These are phyloP conservation scores for Matsumurasca onukii DNA, from an alignment of 1,140 invertebrate species.

Conservation along the genomic window DNA sequence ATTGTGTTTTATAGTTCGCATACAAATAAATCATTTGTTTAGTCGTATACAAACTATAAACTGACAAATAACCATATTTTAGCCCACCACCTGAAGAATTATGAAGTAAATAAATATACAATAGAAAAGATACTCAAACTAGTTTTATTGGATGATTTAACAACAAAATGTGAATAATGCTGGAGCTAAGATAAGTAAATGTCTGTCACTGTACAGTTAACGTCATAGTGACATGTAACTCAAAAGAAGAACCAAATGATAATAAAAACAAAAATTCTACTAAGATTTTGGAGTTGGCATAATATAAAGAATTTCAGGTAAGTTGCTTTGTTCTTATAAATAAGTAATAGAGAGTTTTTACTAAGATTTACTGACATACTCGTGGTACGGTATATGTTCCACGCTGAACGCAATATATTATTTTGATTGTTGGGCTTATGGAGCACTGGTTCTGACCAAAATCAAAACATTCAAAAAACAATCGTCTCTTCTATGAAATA, in stretches of 20 bases:
- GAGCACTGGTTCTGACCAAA: too few species aligned
- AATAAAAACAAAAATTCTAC: background rate
- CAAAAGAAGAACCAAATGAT: too few species aligned
- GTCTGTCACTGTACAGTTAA: too few species aligned
- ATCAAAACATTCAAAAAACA: too few species aligned
- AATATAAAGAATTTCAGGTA: background rate
- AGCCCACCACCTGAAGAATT: slow-evolving; percentile 18
- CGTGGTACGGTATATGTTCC: too few species aligned
- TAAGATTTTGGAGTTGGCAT: background rate
- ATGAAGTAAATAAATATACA: slow-evolving; percentile 20
- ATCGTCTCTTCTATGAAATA: too few species aligned
- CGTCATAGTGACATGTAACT: too few species aligned
- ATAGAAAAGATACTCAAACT: background rate
- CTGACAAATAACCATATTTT: slow-evolving; percentile 13
- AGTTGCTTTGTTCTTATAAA: background rate
- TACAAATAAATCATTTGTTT: slow-evolving; percentile 1
- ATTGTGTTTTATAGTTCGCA: slow-evolving; percentile 10
- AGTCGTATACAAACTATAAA: slow-evolving; percentile 26
- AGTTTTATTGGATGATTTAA: too few species aligned
- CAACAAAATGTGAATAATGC: too few species aligned
- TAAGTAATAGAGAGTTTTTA: background rate
- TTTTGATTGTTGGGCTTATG: too few species aligned
- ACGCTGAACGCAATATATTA: too few species aligned
- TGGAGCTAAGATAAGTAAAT: too few species aligned
- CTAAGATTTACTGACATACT: background rate